A percentile compares a stretch with the other conserved stretches of the same genome.
Evolutionary conservation across 2,888 invertebrate species (phyloP).

Genomic region (Tetheella fluctuosa): DNA sequence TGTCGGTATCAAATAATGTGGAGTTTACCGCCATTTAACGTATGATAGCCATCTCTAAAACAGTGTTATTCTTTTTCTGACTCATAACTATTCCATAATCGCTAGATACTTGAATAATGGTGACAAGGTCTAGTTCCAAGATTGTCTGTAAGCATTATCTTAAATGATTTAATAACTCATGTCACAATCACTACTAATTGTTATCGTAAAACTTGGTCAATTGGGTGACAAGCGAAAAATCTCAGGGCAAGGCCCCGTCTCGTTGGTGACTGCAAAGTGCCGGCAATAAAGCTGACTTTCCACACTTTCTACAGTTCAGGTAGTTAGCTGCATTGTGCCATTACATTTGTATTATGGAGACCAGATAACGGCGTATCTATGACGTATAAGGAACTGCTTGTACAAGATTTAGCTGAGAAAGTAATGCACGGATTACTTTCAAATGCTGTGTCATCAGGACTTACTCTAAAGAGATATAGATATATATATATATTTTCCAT

Average conservation of each 20-base stretch:
- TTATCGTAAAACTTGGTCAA: not conserved
- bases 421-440: not conserved
- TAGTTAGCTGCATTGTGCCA: slow-evolving; percentile 10
- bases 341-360: not conserved
- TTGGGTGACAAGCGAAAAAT: not conserved
- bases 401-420: not conserved
- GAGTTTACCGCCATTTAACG: no score
- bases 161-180: not conserved
- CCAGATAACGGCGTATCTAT: slow-evolving; percentile 5
- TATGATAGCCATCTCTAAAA: no score
- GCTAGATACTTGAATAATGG: not conserved
- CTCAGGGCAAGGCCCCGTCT: not conserved
- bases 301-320: slow-evolving; percentile 18
- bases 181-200: not conserved
- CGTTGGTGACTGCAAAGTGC: not conserved
- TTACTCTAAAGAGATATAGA: not conserved
- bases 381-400: not conserved
- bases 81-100: no score
- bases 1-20: no score
- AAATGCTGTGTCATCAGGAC: not conserved
- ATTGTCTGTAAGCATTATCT: not conserved
- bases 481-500: no score
- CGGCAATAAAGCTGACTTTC: slow-evolving; percentile 16
- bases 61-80: no score
- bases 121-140: not conserved